Base-by-base conservation (phyloP, 2,113 vertebrate genomes). In the Aphelocoma coerulescens region DNA sequence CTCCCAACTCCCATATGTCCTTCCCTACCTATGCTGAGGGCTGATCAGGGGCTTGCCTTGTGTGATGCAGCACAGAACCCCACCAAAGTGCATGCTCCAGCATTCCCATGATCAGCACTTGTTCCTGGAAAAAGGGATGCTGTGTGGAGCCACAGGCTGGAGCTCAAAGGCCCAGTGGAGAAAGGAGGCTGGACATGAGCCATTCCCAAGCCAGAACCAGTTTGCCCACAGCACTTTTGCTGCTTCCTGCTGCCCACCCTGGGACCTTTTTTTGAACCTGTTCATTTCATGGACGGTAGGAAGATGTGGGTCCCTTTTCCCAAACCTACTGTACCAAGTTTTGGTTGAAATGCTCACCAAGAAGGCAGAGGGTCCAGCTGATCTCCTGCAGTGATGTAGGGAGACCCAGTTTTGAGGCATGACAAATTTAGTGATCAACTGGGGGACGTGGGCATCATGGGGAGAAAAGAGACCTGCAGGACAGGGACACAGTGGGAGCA, bases 361-460 rank as follows among this genome's bases (percentile, higher is more conserved):
- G 77, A 58, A 74, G 24, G 21, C 74, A 61, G 57, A 82, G 35
- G 27, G 27, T 41, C 35, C 73, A 71, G 23, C 24, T 78, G 65
- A 71, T 12, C 10, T 28, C 21, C 23, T 54, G 43, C 59, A 89
- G 69, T 16, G 57, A 32, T 0, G 0, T 33, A 44, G 41, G 27
- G 66, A 81, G 32, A 44, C 18, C 6, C 63, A 39, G 26, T 61
- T 95, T 72, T 1, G 1, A 43, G 72, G 10, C 20, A 63, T 30
- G 27, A 44, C 51, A 55, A 54, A 77, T 39, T 39, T 49, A 92
- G 49, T 1, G 0, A 11, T 57, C 3, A 20, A 16, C 41, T 4
- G 14, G 68, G 68, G 41, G 58, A 66, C 9, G 1, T 6, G 4
- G n/a, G 39, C 32, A 55, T 58, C 0, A 0, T 0, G 8, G 30